phyloP scores from a whole-genome alignment of 2,797 vertebrate genomes.

The Anguilla marmorata region DNA sequence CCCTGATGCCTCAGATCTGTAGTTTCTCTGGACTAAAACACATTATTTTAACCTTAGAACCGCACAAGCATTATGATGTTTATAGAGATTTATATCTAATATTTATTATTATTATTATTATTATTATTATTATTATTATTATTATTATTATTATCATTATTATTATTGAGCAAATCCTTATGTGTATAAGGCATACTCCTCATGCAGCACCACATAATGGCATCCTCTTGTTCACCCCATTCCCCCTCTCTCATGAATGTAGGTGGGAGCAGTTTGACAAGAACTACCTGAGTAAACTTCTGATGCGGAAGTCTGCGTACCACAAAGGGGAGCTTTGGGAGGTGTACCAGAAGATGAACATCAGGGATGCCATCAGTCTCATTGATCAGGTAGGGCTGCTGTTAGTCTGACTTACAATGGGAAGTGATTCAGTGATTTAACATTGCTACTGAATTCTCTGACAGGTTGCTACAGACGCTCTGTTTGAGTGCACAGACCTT shows the following conservation, averaged over 20 bases:
- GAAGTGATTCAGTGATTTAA: not conserved
- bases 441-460: not conserved
- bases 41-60: not conserved
- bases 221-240: not conserved
- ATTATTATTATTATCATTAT: not conserved
- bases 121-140: not conserved
- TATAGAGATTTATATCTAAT: not conserved
- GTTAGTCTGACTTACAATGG: not conserved
- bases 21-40: not conserved
- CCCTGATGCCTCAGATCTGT: not conserved
- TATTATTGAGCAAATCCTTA: not conserved
- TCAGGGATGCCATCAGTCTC: slow-evolving; percentile 92
- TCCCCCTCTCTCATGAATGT: slow-evolving; percentile 24
- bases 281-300: slow-evolving; percentile 91
- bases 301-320: slow-evolving; percentile 92
- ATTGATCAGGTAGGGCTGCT: slow-evolving; percentile 83
- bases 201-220: not conserved
- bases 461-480: not conserved
- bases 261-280: slow-evolving; percentile 98
- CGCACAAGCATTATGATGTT: not conserved
- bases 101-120: not conserved
- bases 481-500: not conserved
- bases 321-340: slow-evolving; percentile 94
- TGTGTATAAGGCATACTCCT: not conserved
- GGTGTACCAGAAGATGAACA: slow-evolving; percentile 96